Evolutionary conservation across 1,140 invertebrate genomes (phyloP).

Genomic region (Drosophila pectinifera): DNA sequence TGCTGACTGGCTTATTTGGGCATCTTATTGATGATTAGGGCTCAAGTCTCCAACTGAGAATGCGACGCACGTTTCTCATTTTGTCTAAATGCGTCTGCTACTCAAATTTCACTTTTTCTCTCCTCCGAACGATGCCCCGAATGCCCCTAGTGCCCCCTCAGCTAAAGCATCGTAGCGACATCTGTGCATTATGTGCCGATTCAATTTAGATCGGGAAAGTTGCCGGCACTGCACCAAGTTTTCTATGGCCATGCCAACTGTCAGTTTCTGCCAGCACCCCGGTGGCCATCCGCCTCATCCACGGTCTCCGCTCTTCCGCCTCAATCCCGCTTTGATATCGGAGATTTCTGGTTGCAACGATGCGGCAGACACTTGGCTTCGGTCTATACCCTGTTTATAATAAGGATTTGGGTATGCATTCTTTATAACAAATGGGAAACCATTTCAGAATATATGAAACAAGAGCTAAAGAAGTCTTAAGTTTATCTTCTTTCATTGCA

Average conservation of each 20-base stretch:
- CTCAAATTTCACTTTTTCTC: conserved; percentile 53
- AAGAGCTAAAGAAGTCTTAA: no score
- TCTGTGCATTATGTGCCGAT: conserved; percentile 55
- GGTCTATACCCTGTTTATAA: conserved; percentile 14
- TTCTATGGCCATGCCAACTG: conserved; percentile 46
- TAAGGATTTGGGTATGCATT: neutral
- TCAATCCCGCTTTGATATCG: conserved; percentile 39
- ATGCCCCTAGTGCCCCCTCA: neutral
- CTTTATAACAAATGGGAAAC: no score
- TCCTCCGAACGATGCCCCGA: conserved; percentile 8
- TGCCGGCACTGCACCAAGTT: conserved; percentile 38
- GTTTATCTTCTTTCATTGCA: no score
- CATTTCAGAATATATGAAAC: no score
- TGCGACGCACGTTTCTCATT: conserved; percentile 78
- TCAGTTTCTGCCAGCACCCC: conserved; percentile 44
- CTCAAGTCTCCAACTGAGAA: conserved; percentile 51
- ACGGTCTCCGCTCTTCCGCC: neutral
- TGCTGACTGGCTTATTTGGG: conserved; percentile 62
- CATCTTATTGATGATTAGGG: conserved; percentile 75
- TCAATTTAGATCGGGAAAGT: conserved; percentile 52
- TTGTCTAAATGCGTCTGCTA: conserved; percentile 67
- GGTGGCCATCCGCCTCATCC: conserved; percentile 14
- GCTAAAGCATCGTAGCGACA: conserved; percentile 11
- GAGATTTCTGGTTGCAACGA: conserved; percentile 52
- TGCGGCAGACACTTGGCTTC: conserved; percentile 37